Evolutionary conservation across 2,113 vertebrate genomes (phyloP).

Genomic region (Morone chrysops): DNA sequence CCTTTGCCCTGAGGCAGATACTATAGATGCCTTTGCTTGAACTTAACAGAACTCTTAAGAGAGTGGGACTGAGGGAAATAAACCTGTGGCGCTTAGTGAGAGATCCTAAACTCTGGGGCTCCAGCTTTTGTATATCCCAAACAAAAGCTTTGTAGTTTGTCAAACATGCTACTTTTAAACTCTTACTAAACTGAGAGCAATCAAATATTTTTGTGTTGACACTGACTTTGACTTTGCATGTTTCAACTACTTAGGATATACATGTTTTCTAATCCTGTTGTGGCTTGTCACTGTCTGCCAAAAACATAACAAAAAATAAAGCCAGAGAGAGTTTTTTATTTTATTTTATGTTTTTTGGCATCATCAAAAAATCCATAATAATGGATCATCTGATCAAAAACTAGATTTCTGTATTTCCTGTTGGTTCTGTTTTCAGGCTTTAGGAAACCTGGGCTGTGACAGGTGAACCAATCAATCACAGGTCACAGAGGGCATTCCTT

Average conservation of each 20-base stretch:
- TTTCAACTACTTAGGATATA: not conserved
- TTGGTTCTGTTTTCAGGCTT: no score
- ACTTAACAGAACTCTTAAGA: slow-evolving; percentile 45
- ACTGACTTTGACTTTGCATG: not conserved
- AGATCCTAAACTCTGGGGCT: not conserved
- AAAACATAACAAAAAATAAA: not conserved
- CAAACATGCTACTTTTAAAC: not conserved
- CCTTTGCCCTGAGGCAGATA: slow-evolving; percentile 56
- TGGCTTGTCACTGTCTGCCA: not conserved
- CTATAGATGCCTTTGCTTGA: slow-evolving; percentile 51
- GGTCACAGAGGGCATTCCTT: no score
- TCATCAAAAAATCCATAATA: no score
- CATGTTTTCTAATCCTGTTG: not conserved
- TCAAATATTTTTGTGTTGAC: not conserved
- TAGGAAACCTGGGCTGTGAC: no score
- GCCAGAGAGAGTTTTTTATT: no score
- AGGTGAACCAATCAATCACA: no score
- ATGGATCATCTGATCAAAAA: no score
- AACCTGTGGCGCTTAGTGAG: slow-evolving; percentile 1
- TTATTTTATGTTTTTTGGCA: no score
- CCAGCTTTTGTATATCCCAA: not conserved
- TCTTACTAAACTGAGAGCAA: not conserved
- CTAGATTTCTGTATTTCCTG: no score
- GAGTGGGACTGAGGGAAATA: slow-evolving; percentile 12
- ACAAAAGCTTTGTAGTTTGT: not conserved